Base-by-base conservation (phyloP, 1,140 invertebrate species). In the Brachionus asplanchnoidis region DNA sequence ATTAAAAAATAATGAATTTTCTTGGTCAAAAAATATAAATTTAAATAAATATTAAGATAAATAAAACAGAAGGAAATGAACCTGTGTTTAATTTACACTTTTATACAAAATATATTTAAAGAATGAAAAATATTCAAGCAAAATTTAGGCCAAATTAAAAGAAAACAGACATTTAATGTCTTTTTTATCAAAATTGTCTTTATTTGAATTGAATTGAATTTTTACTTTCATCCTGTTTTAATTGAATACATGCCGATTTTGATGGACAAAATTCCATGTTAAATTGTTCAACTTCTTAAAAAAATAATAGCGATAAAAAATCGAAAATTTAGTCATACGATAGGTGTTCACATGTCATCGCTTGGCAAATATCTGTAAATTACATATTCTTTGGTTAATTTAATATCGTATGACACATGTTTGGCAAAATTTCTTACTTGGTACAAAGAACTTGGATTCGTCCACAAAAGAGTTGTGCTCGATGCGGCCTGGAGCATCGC, bases 291-390 rank as follows among this genome's bases (percentile, higher is more conserved):
- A 2, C 20, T 9, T 60, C 53, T 60, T 20, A 60, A 60, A 60
- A 56, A 60, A 60, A 60, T 26, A 60, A 20, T 50, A 50, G 3
- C 17, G 53, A 26, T 26, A 60, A 60, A 60, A 60, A 56, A 9
- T 60, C 53, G 53, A 60, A 60, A 60, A 60, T 60, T 60, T 60
- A 60, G 53, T 60, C 53, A 60, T 60, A 60, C 53, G 53, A 60
- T 60, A 60, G 53, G 20, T 60, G 53, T 60, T 60, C 20, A 60
- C 20, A 60, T 60, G 53, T 60, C 53, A 60, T 60, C 53, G 9
- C 8, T 60, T 60, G 53, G 53, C 53, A 60, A 60, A 20, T 20
- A 60, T 60, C 53, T 60, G 53, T 60, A 60, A 60, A 20, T 60
- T 60, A 20, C 9, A 60, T 60, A 23, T 46, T 46, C 11, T 12